These are phyloP conservation scores for Drosophila tanythrix DNA, from an alignment of 2,888 invertebrate genomes.

Conservation along the genomic window DNA sequence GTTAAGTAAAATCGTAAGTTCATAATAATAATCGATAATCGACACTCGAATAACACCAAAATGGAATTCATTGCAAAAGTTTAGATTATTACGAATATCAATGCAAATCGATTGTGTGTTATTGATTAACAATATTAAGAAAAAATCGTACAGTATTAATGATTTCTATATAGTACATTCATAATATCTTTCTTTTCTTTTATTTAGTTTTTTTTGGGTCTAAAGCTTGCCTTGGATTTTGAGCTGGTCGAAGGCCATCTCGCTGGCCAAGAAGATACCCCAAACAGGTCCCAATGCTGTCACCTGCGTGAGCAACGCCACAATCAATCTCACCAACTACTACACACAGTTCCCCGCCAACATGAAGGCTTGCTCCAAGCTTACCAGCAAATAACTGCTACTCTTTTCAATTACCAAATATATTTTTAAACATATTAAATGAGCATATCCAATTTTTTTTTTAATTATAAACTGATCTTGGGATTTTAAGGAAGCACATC, in stretches of 20 bases:
- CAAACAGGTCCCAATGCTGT: constrained; percentile 61
- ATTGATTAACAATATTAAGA: constrained; percentile 31
- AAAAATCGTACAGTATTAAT: constrained; percentile 26
- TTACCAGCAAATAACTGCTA: constrained; percentile 42
- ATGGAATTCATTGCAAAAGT: constrained; percentile 26
- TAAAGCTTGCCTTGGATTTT: constrained; percentile 43
- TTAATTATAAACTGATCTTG: not conserved
- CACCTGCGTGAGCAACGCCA: constrained; percentile 51
- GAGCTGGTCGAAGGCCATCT: constrained; percentile 30
- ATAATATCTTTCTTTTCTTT: constrained; percentile 10
- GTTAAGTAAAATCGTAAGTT: constrained; percentile 40
- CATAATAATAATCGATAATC: constrained; percentile 32
- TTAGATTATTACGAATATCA: constrained; percentile 44
- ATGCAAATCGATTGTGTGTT: constrained; percentile 14
- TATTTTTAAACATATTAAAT: not conserved
- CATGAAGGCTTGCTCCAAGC: constrained; percentile 64
- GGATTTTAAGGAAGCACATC: not conserved
- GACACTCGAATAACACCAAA: constrained; percentile 52
- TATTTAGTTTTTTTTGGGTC: constrained; percentile 33
- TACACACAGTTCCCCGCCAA: constrained; percentile 66
- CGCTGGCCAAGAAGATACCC: constrained; percentile 61
- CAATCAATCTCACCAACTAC: constrained; percentile 42
- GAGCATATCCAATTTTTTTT: constrained; percentile 2
- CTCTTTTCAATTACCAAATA: not conserved
- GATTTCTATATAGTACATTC: constrained; percentile 54